Percentiles rank a stretch among this genome's conserved stretches.
Conservation (phyloP, 2,888 invertebrate species). For the Eristalis pertinax region DNA sequence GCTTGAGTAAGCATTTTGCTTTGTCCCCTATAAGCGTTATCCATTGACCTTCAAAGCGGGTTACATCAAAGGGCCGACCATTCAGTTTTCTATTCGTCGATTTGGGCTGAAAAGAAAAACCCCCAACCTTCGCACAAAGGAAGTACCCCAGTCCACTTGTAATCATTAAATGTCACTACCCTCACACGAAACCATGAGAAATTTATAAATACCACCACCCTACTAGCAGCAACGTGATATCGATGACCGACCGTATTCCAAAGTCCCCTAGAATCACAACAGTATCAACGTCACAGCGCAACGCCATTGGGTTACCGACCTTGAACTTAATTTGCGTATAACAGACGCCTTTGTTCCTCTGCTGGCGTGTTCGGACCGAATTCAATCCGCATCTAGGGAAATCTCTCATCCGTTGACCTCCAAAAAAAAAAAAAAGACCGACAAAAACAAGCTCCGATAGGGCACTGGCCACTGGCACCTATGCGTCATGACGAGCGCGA, state of each 20-base stretch:
- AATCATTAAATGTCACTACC: background rate
- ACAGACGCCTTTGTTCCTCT: background rate
- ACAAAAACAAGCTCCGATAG: background rate
- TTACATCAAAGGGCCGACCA: background rate
- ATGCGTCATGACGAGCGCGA: background rate
- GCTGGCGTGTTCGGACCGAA: background rate
- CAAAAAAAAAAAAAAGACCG: background rate
- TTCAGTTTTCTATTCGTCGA: background rate
- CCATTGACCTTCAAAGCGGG: too few relatives aligned
- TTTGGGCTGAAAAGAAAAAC: background rate
- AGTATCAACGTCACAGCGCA: background rate
- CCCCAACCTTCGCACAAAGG: background rate
- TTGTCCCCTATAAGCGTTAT: too few relatives aligned
- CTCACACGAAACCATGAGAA: background rate
- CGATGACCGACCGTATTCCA: background rate
- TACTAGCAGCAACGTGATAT: background rate
- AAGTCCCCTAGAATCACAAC: background rate
- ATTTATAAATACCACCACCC: background rate
- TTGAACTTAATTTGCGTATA: constrained; percentile 26
- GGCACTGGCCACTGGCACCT: constrained; percentile 5
- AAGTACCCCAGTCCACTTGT: background rate
- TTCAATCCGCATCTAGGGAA: background rate
- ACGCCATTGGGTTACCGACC: background rate
- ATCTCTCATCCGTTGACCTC: constrained; percentile 8
- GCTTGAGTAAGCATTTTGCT: too few relatives aligned